These are phyloP conservation scores for Pseudoatta argentina DNA, from an alignment of 1,140 invertebrate genomes.

Conservation along the genomic window DNA sequence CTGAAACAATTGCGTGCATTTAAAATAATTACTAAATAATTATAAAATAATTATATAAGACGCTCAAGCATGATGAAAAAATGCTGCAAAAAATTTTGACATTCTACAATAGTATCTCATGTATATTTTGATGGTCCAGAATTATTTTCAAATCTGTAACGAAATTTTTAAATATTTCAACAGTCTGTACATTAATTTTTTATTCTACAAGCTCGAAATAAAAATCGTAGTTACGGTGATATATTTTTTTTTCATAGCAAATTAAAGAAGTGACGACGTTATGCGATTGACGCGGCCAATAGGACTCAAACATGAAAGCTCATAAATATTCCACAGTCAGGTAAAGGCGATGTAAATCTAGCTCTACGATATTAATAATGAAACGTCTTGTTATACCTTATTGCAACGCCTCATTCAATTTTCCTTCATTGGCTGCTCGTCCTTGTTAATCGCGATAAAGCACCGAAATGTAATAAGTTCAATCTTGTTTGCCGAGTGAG, in stretches of 20 bases:
- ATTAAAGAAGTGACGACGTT: neutral
- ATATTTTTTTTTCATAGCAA: neutral
- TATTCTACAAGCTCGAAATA: too few relatives aligned
- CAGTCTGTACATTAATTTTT: neutral
- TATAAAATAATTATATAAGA: too few relatives aligned
- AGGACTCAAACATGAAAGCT: neutral
- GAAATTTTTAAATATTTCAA: too few relatives aligned
- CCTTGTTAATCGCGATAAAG: constrained; percentile 13
- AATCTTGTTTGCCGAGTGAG: constrained; percentile 15
- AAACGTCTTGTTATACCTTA: neutral
- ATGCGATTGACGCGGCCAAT: neutral
- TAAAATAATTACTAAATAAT: too few relatives aligned
- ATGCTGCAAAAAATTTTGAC: too few relatives aligned
- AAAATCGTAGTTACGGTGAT: neutral
- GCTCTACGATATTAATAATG: constrained; percentile 14
- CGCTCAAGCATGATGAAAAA: too few relatives aligned
- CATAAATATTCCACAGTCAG: constrained; percentile 29
- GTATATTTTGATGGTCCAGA: too few relatives aligned
- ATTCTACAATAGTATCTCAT: too few relatives aligned
- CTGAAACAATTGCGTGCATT: too few relatives aligned
- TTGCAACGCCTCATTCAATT: neutral
- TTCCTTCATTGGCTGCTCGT: neutral
- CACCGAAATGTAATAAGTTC: constrained; percentile 17
- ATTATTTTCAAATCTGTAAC: too few relatives aligned
- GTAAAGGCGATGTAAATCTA: neutral